Evolutionary conservation across 2,113 vertebrate genomes (phyloP).

Genomic region (Pelobates fuscus): DNA sequence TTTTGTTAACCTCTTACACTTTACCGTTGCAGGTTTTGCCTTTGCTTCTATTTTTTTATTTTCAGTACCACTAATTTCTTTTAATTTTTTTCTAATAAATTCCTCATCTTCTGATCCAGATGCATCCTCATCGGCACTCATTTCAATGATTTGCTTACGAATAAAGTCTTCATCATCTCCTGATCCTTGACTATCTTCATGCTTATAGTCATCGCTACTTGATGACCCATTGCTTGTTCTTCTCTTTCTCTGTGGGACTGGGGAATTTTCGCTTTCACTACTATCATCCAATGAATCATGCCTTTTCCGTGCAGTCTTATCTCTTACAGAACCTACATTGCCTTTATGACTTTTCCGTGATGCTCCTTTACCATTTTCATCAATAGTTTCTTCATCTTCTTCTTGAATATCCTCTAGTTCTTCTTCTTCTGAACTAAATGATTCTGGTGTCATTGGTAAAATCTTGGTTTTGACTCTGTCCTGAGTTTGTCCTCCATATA

Average conservation of each 20-base stretch:
- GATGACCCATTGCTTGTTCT: conserved; percentile 78
- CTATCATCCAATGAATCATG: conserved; percentile 81
- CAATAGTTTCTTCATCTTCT: conserved; percentile 55
- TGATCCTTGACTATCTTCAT: conserved; percentile 83
- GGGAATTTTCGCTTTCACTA: conserved; percentile 87
- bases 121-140: conserved; percentile 86
- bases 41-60: conserved; percentile 68
- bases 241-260: conserved; percentile 74
- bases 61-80: conserved; percentile 65
- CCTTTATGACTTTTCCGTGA: conserved; percentile 60
- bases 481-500: conserved; percentile 63
- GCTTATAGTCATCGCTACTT: conserved; percentile 88
- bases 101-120: conserved; percentile 85
- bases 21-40: conserved; percentile 63
- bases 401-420: conserved; percentile 65
- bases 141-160: conserved; percentile 87
- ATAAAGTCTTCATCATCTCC: conserved; percentile 93
- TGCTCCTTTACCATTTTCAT: conserved; percentile 55
- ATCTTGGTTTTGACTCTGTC: conserved; percentile 72
- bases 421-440: conserved; percentile 78
- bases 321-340: conserved; percentile 58
- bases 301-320: conserved; percentile 63
- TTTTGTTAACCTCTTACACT: conserved; percentile 65
- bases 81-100: conserved; percentile 74
- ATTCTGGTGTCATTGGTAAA: conserved; percentile 71